These are phyloP conservation scores for Cnemophilus loriae DNA, from an alignment of 2,113 vertebrate species.

Conservation along the genomic window DNA sequence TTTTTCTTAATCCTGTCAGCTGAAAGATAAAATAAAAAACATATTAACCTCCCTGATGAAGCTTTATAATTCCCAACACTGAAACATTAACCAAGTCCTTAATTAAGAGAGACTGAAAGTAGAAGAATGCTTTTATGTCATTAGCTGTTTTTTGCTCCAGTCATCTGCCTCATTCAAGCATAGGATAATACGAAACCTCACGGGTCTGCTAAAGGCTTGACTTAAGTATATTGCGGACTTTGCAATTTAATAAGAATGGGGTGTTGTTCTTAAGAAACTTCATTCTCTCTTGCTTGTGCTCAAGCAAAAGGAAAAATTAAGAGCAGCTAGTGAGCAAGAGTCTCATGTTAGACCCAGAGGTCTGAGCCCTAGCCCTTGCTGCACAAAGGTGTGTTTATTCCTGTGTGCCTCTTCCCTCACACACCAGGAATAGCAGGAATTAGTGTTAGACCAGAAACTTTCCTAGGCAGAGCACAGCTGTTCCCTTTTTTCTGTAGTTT, in stretches of 20 bases:
- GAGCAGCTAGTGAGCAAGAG: background rate
- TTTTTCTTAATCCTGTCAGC: background rate
- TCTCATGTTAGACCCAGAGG: background rate
- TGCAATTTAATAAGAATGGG: constrained; percentile 16
- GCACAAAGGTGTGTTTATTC: background rate
- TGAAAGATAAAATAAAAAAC: constrained; percentile 46
- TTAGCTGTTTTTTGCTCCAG: constrained; percentile 60
- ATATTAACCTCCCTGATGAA: constrained; percentile 43
- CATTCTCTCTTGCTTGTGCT: background rate
- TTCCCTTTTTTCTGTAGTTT: background rate
- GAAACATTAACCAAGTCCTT: constrained; percentile 55
- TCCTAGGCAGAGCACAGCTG: background rate
- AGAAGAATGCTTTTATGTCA: constrained; percentile 67
- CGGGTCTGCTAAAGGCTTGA: constrained; percentile 55
- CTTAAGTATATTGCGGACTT: constrained; percentile 32
- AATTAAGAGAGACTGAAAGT: constrained; percentile 58
- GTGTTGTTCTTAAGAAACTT: background rate
- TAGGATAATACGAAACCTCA: constrained; percentile 66
- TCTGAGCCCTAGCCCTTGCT: background rate
- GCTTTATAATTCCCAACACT: constrained; percentile 42
- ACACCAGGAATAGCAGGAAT: background rate
- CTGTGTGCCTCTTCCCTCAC: rapidly evolving
- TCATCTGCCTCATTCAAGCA: constrained; percentile 62
- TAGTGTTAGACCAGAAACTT: background rate
- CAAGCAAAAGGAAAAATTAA: background rate